Conservation (phyloP, 2,113 vertebrate genomes). For the Gavia stellata region DNA sequence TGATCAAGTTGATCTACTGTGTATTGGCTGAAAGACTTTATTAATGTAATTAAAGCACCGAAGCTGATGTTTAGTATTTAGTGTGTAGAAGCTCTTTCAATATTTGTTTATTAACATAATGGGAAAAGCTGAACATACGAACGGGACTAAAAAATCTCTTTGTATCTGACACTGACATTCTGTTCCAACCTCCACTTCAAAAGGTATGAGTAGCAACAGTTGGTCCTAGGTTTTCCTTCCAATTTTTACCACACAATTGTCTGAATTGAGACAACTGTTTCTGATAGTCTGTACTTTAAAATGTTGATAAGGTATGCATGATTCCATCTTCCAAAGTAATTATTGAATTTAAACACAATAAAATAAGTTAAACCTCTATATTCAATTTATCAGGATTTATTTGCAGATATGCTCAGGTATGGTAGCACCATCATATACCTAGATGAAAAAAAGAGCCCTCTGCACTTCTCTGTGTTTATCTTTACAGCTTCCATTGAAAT, state of each 20-base stretch:
- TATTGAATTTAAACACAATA: not conserved
- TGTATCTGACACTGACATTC: not conserved
- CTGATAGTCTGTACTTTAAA: not conserved
- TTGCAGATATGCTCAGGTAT: not conserved
- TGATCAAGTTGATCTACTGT: not conserved
- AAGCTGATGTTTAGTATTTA: not conserved
- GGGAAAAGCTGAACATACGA: not conserved
- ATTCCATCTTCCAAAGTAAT: not conserved
- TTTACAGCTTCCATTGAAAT: not conserved
- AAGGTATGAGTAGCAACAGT: not conserved
- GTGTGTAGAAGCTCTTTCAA: not conserved
- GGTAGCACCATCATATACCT: not conserved
- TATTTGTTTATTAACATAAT: not conserved
- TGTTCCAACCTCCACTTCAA: not conserved
- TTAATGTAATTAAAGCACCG: not conserved
- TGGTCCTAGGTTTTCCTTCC: not conserved
- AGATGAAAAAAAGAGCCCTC: not conserved
- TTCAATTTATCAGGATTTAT: not conserved
- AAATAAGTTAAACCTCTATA: not conserved
- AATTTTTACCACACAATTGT: not conserved
- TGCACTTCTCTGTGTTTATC: not conserved
- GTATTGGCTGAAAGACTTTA: not conserved
- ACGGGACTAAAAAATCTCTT: not conserved
- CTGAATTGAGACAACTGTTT: not conserved
- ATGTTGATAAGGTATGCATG: not conserved